Evolutionary conservation across 2,888 invertebrate genomes (phyloP).

Genomic region (Agrilus mali): DNA sequence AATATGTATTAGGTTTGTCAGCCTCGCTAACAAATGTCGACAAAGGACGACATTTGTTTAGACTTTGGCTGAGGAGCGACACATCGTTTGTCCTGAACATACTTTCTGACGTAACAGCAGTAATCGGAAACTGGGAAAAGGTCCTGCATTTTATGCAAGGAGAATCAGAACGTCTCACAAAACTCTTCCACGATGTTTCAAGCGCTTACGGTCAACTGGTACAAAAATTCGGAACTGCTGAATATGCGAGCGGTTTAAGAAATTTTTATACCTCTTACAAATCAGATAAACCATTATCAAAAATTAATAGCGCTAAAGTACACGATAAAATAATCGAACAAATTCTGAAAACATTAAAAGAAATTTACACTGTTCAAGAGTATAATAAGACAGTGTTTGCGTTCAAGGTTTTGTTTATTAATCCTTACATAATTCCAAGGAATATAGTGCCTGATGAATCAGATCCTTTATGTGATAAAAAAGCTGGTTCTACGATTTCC

Average conservation of each 20-base stretch:
- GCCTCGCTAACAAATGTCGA: too few species aligned
- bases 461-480: not conserved
- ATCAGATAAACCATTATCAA: constrained; percentile 11
- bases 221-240: constrained; percentile 22
- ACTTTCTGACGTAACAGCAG: constrained; percentile 20
- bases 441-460: not conserved
- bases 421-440: constrained; percentile 7
- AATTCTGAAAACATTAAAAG: constrained; percentile 9
- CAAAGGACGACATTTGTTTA: constrained; percentile 12
- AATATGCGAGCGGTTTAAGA: constrained; percentile 14
- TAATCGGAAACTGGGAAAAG: constrained; percentile 21
- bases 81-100: constrained; percentile 20
- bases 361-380: constrained; percentile 3
- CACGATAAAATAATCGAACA: constrained; percentile 11
- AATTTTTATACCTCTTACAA: constrained; percentile 22
- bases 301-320: constrained; percentile 5
- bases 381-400: constrained; percentile 10
- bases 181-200: constrained; percentile 21
- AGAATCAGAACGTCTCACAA: constrained; percentile 21
- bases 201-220: constrained; percentile 23
- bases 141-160: constrained; percentile 20
- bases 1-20: not conserved
- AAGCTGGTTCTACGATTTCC: not conserved
- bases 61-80: constrained; percentile 24
- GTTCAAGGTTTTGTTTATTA: constrained; percentile 14